A percentile compares a stretch with the other conserved stretches of the same genome.
Evolutionary conservation across 2,888 invertebrate genomes (phyloP).

Genomic region (Ochropleura plecta): DNA sequence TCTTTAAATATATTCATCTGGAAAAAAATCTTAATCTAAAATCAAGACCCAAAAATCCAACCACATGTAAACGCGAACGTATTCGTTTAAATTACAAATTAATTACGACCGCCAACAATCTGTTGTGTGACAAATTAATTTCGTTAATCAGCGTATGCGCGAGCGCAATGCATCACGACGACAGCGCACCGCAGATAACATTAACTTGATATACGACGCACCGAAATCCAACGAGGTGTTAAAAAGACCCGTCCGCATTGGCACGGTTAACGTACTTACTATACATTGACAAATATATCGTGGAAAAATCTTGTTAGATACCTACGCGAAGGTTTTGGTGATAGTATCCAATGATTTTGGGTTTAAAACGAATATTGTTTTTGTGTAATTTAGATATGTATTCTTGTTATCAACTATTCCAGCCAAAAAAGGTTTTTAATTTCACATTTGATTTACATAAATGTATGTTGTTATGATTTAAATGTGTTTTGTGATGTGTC

Average conservation of each 20-base stretch:
- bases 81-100: conserved; percentile 77
- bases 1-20: conserved; percentile 9
- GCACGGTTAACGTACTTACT: conserved; percentile 74
- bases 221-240: conserved; percentile 79
- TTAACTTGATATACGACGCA: conserved; percentile 86
- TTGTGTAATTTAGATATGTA: no score
- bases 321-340: conserved; percentile 36
- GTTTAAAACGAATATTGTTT: neutral
- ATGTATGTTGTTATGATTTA: no score
- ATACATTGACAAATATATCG: conserved; percentile 72
- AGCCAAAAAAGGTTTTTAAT: neutral
- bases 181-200: conserved; percentile 86
- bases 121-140: conserved; percentile 88
- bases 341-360: conserved; percentile 24
- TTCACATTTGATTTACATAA: neutral
- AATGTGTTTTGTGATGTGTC: no score
- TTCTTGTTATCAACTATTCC: neutral
- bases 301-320: conserved; percentile 50
- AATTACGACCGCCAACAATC: conserved; percentile 75
- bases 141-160: conserved; percentile 86
- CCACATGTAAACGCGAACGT: conserved; percentile 57
- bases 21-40: conserved; percentile 13
- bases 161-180: conserved; percentile 86
- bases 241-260: conserved; percentile 73
- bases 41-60: conserved; percentile 37